A percentile compares a stretch with the other conserved stretches of the same genome.
phyloP scores from a whole-genome alignment of 2,888 invertebrate species.

The Ptycholaimellus sp. region DNA sequence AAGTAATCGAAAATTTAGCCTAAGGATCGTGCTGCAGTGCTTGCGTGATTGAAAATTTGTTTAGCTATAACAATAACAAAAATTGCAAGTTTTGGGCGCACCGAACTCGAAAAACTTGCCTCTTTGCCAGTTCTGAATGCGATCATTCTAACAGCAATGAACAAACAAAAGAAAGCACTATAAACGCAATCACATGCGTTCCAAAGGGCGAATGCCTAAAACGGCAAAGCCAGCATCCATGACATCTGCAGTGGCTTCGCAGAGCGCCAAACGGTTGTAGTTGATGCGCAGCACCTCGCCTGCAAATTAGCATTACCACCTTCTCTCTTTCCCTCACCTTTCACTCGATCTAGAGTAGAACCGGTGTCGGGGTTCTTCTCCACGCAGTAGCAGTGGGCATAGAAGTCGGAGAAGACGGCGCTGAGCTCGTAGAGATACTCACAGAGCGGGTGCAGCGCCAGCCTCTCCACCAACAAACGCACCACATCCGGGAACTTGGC shows the following conservation, averaged over 20 bases:
- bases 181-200: slow-evolving; percentile 71
- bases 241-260: slow-evolving; percentile 67
- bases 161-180: too few species aligned
- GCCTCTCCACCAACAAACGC: slow-evolving; percentile 43
- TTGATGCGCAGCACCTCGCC: slow-evolving; percentile 37
- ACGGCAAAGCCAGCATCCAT: slow-evolving; percentile 67
- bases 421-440: slow-evolving; percentile 83
- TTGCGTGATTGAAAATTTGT: too few species aligned
- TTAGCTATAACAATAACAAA: too few species aligned
- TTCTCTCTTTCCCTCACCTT: neutral
- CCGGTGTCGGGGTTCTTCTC: slow-evolving; percentile 47
- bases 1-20: too few species aligned
- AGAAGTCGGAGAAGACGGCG: slow-evolving; percentile 81
- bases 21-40: too few species aligned
- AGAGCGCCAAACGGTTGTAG: slow-evolving; percentile 58
- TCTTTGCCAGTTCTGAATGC: too few species aligned
- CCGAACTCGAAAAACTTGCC: too few species aligned
- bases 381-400: slow-evolving; percentile 86
- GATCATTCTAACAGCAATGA: too few species aligned
- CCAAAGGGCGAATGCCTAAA: slow-evolving; percentile 66
- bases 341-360: slow-evolving; percentile 26
- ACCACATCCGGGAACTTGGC: slow-evolving; percentile 65
- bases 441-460: slow-evolving; percentile 42
- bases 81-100: too few species aligned
- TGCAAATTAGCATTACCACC: slow-evolving; percentile 11